Base-by-base conservation (phyloP, 2,113 vertebrate species). In the Oryzias celebensis region DNA sequence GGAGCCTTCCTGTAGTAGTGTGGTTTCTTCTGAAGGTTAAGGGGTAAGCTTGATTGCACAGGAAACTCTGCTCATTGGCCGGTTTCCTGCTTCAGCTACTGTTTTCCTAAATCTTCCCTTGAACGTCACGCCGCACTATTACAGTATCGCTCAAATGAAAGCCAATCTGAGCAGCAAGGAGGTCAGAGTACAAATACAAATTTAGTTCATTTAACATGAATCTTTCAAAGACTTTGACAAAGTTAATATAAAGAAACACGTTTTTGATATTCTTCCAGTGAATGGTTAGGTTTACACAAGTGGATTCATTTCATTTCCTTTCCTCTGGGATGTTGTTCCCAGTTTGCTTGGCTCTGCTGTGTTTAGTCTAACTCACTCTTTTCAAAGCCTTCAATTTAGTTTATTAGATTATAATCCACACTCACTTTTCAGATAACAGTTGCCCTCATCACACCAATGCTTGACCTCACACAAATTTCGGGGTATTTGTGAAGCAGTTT, bases 71-170 rank as follows among this genome's bases (percentile, higher is more conserved):
- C 68, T 91, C 72, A 74, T 71, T 89, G 82, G 80, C 77, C 83
- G 86, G 84, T 90, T 93, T 93, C 91, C 92, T 93, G 84, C 72
- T 77, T 76, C 56, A 22, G 84, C 90, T 90, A 77, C 90, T 92
- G 89, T 85, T 93, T 86, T 80, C 75, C 51, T 70, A 76, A 75
- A 68, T 31, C 20, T 71, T 60, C 82, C 69, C 60, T 61, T 49
- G 71, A 76, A 42, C 65, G 18, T 83, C 41, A 70, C 52, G 62
- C 28, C 68, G 70, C 63, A 63, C 50, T 51, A 22, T 71, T 58
- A 20, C n/a, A 58, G 15, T 26, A 5, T 54, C 51, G 49, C 24
- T 61, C 6, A 70, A 71, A 57, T 36, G 20, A 14, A 70, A 31
- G 65, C 56, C 44, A 20, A 28, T 41, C n/a, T 6, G 43, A 48